These are phyloP conservation scores for Agrilus planipennis DNA, from an alignment of 1,140 invertebrate species.

Conservation along the genomic window DNA sequence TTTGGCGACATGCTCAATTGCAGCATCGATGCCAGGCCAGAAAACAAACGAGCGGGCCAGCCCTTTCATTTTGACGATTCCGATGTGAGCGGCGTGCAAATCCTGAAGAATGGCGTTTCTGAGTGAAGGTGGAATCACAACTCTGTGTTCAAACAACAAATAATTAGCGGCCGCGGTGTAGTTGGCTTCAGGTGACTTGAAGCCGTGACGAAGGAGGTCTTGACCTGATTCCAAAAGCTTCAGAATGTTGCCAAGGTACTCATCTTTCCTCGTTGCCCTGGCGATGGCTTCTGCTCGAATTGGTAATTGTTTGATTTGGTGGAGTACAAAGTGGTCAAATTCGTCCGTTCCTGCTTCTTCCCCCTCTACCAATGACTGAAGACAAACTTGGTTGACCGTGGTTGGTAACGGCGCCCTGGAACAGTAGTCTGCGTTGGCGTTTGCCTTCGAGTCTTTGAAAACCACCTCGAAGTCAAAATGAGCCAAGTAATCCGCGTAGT, in stretches of 20 bases:
- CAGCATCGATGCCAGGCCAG: slow-evolving; percentile 20
- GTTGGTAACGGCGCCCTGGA: background rate
- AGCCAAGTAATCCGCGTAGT: slow-evolving; percentile 21
- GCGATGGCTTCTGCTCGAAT: no score
- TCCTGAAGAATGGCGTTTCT: slow-evolving; percentile 5
- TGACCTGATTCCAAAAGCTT: no score
- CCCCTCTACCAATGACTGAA: no score
- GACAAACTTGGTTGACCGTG: no score
- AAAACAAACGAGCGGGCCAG: slow-evolving; percentile 18
- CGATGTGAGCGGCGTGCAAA: slow-evolving; percentile 17
- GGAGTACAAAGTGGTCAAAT: no score
- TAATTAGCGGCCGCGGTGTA: no score
- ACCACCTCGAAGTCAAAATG: slow-evolving; percentile 17
- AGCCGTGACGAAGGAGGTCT: no score
- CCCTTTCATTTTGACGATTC: slow-evolving; percentile 24
- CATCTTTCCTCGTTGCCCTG: no score
- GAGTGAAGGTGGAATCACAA: slow-evolving; percentile 8
- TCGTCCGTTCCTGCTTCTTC: no score
- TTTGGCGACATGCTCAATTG: slow-evolving; percentile 21
- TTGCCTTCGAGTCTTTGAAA: slow-evolving; percentile 13
- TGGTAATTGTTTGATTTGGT: no score
- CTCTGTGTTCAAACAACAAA: slow-evolving; percentile 13
- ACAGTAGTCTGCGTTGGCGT: slow-evolving; percentile 16
- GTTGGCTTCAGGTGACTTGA: no score
- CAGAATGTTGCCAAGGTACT: no score